These are phyloP conservation scores for Geophilus truncorum DNA, from an alignment of 2,888 invertebrate genomes.

Conservation along the genomic window DNA sequence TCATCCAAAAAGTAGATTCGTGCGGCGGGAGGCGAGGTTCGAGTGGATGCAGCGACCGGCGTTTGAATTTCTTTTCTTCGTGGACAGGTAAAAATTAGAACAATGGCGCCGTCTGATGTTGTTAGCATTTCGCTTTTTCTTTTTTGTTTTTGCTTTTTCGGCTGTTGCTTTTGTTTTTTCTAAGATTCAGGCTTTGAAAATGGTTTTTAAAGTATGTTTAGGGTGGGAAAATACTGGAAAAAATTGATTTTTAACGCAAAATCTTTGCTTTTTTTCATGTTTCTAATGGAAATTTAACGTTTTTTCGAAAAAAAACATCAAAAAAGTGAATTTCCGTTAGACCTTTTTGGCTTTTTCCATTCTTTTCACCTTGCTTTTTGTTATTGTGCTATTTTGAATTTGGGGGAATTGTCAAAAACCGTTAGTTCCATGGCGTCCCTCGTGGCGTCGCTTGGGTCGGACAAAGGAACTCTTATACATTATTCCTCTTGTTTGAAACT, in stretches of 20 bases:
- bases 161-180: not conserved
- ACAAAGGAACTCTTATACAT: not conserved
- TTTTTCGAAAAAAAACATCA: too few species aligned
- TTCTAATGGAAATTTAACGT: not conserved
- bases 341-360: not conserved
- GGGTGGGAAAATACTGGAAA: too few species aligned
- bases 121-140: not conserved
- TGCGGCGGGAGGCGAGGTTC: not conserved
- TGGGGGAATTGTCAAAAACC: not conserved
- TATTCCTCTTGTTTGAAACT: not conserved
- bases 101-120: not conserved
- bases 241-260: not conserved
- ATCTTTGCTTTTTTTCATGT: not conserved
- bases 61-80: not conserved
- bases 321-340: not conserved
- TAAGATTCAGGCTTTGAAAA: not conserved
- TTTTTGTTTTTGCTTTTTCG: not conserved
- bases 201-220: too few species aligned
- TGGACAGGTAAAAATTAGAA: not conserved
- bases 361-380: not conserved
- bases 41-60: not conserved
- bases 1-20: constrained; percentile 35
- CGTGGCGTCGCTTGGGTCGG: not conserved
- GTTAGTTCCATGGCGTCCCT: constrained; percentile 25
- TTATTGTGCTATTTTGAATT: not conserved